Evolutionary conservation across 2,797 vertebrate species (phyloP).

Genomic region (Eulemur rubriventer): DNA sequence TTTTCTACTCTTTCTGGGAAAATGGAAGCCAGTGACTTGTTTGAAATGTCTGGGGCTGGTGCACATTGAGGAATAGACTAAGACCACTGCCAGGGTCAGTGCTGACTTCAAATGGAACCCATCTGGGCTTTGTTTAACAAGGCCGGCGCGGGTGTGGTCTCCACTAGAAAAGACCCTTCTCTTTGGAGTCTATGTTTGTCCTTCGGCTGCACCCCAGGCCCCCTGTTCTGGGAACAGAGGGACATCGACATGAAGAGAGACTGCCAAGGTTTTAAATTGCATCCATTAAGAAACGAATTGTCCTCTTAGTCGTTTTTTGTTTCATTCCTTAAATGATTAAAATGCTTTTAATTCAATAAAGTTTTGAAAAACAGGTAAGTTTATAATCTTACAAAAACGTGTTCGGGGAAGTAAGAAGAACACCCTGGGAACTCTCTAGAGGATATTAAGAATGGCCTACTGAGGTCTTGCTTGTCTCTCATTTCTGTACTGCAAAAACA

Average conservation of each 20-base stretch:
- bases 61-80: background rate
- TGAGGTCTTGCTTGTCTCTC: background rate
- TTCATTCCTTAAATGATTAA: constrained; percentile 56
- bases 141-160: background rate
- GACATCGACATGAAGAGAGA: constrained; percentile 64
- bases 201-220: background rate
- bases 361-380: constrained; percentile 39
- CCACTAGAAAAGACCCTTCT: background rate
- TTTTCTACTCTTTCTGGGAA: background rate
- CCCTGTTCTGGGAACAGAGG: constrained; percentile 65
- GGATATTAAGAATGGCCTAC: background rate
- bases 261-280: constrained; percentile 67
- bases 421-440: background rate
- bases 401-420: background rate
- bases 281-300: constrained; percentile 66
- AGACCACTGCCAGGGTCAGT: accelerated
- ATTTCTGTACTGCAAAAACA: background rate
- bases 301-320: constrained; percentile 16
- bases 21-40: background rate
- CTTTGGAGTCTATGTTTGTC: background rate
- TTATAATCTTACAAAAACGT: constrained; percentile 39
- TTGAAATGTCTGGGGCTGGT: background rate
- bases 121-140: background rate
- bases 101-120: background rate
- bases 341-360: constrained; percentile 61